phyloP scores from a whole-genome alignment of 64 coral and sea anemone genomes.

The Pachyseris speciosa region DNA sequence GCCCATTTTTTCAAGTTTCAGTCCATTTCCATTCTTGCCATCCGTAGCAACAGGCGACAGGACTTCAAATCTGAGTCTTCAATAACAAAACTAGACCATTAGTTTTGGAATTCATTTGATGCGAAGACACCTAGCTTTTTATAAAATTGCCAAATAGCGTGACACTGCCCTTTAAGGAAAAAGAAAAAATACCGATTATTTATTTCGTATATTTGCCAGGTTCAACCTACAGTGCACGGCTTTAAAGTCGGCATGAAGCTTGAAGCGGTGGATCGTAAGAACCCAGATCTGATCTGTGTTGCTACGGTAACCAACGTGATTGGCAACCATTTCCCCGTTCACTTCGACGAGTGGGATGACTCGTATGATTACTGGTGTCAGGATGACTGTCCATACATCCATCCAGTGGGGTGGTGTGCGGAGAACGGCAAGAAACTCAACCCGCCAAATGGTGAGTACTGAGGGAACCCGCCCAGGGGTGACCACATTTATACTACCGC shows the following conservation, averaged over 20 bases:
- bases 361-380: slow-evolving; percentile 99
- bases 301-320: slow-evolving; percentile 98
- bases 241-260: slow-evolving; percentile 96
- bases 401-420: slow-evolving; percentile 95
- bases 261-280: slow-evolving; percentile 97
- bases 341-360: slow-evolving; percentile 99
- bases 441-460: slow-evolving; percentile 80
- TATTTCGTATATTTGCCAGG: slow-evolving; percentile 7
- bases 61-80: no score
- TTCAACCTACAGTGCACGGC: slow-evolving; percentile 74
- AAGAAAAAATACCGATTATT: not conserved
- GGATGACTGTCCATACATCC: slow-evolving; percentile 96
- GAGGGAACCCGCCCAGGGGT: no score
- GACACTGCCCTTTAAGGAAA: no score
- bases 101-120: no score
- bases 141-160: no score
- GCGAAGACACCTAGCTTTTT: no score
- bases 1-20: no score
- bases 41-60: no score
- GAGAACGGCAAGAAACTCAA: slow-evolving; percentile 88
- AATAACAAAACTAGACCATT: no score
- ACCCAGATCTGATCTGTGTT: slow-evolving; percentile 98
- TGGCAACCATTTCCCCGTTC: slow-evolving; percentile 96
- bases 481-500: no score
- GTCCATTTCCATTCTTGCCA: no score